Percentiles rank a stretch among this genome's conserved stretches.
Evolutionary conservation across 2,888 invertebrate genomes (phyloP).

Genomic region (Morpho deidamia): DNA sequence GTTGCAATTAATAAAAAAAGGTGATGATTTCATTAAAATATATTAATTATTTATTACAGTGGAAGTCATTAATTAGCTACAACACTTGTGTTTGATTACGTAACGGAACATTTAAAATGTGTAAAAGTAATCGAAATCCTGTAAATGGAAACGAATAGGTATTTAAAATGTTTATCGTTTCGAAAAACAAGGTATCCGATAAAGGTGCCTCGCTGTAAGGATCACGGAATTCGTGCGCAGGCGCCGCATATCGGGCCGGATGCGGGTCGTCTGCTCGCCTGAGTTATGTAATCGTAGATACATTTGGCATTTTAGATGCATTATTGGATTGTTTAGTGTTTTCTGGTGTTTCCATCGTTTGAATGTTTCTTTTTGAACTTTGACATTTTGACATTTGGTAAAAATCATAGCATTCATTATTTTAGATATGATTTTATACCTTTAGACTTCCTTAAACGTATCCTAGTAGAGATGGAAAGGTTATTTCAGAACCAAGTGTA

Average conservation of each 20-base stretch:
- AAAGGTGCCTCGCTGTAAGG: slow-evolving; percentile 8
- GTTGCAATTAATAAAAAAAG: too few relatives aligned
- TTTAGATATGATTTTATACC: too few relatives aligned
- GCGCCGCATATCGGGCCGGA: slow-evolving; percentile 33
- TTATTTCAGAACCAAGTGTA: too few relatives aligned
- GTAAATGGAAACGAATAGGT: slow-evolving; percentile 1
- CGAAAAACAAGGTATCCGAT: neutral
- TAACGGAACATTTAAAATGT: neutral
- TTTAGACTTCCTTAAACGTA: too few relatives aligned
- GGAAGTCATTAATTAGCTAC: neutral
- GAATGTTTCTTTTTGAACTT: neutral
- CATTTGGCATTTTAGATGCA: slow-evolving; percentile 42
- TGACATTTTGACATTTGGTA: neutral
- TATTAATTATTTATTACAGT: neutral
- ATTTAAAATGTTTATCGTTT: neutral
- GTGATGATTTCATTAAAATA: too few relatives aligned
- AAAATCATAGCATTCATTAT: too few relatives aligned
- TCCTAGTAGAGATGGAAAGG: too few relatives aligned
- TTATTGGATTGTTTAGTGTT: slow-evolving; percentile 23
- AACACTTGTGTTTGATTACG: neutral
- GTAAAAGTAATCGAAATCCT: neutral
- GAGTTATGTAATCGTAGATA: slow-evolving; percentile 67
- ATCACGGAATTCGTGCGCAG: slow-evolving; percentile 30
- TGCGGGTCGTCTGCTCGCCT: slow-evolving; percentile 33
- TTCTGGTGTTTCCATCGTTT: slow-evolving; percentile 7